Evolutionary conservation across 2,888 invertebrate genomes (phyloP), one percentile per base, ranked within the genome.

Genomic region (Drosophila kanekoi): DNA sequence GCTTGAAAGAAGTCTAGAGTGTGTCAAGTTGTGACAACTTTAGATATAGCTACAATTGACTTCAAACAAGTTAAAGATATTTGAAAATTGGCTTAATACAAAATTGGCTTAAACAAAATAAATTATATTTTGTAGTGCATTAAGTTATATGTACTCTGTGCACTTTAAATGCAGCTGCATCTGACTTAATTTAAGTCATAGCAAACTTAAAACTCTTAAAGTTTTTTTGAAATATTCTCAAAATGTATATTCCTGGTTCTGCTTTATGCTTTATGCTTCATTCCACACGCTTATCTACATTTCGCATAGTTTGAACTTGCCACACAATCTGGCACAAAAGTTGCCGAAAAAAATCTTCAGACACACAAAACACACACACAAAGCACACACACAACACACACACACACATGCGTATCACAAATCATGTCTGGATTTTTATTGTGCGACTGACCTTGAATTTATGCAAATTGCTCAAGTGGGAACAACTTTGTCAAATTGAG

Each of bases 401-500:
- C 32, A 38, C 14, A 32, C 4, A 13, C 6, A 40, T 9, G n/a
- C 38, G 9, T 51, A 45, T 37, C 72, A 72, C 66, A 75, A 75
- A 75, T 77, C 69, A 68, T 69, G 82, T 86, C 87, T 83, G 87
- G 84, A 79, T 71, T 71, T 86, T 86, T 81, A 83, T 83, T 83
- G 79, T 83, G 72, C 58, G 67, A 63, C 71, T 77, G 83, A 83
- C 83, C 83, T 86, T 83, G 87, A 83, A 83, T 83, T 83, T 83
- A 83, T 83, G 83, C 87, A 84, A 83, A 83, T 83, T 84, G 87
- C 81, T 77, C 87, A 86, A 83, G 81, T 84, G 83, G 68, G 81
- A 84, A 86, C 74, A 79, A 86, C 79, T 83, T 86, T 86, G 83
- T 81, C 83, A 86, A 84, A 86, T 86, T 83, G 70, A 82, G 72